Evolutionary conservation across 1,140 invertebrate genomes (phyloP), one percentile per base, ranked within the genome.

Genomic region (Orchestia grillus): DNA sequence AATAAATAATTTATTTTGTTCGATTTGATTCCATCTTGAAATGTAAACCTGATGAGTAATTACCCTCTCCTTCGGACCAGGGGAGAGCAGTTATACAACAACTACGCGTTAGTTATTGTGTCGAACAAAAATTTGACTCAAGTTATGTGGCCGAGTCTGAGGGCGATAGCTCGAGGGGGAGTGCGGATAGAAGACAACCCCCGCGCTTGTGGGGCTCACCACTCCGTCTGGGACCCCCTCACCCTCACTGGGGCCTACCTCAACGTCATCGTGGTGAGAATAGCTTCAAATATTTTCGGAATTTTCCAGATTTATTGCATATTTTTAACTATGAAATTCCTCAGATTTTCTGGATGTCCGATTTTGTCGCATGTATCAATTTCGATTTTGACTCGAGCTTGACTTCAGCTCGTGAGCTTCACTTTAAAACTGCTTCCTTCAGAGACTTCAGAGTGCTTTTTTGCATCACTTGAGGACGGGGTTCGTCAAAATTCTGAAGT

Each of bases 101-200:
- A 96, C 95, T 96, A 45, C 62, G 44, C 57, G 87, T 57, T 87
- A 23, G 87, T 91, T 41, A 62, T 87, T 0, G 42, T 41, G 40
- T 87, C 42, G 16, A 91, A 96, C 87, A 36, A 62, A 41, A 40
- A 88, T 44, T 62, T 88, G 88, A 44, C 40, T 40, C 40, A 47
- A 41, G 87, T 95, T 44, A 11, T 8, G 87, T 87, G 45, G 44
- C 95, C 95, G 0, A 94, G 92, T 45, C 92, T 94, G 92, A 23
- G 36, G 41, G 92, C 40, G 41, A 94, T 94, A 8, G 44, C 43
- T 0, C 43, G 92, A 47, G 92, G 92, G 0, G 92, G 92, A 19
- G 92, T 94, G 41, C 44, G 43, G 0, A 44, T 94, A 44, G 92
- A 47, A 40, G 44, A 94, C 44, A 94, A 94, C 92, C 36, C 40